Percentiles rank a stretch among this genome's conserved stretches.
phyloP scores from a whole-genome alignment of 2,113 vertebrate genomes.

The Tetraodon nigroviridis region DNA sequence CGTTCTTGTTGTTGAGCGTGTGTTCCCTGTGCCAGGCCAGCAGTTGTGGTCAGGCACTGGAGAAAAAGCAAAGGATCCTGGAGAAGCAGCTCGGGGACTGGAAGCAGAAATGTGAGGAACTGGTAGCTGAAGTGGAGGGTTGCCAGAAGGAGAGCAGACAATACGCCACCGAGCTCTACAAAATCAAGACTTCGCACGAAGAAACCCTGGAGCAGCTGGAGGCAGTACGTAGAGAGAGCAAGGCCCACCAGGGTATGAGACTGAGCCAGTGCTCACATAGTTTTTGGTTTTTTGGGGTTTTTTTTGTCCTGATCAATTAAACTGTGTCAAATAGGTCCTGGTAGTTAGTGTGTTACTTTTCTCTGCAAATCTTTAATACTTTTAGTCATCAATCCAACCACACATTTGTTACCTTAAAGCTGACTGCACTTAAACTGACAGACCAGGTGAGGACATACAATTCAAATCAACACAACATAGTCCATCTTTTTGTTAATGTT shows the following conservation, averaged over 20 bases:
- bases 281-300: too few species aligned
- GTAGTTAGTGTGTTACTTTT: too few species aligned
- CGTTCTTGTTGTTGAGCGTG: background rate
- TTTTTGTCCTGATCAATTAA: too few species aligned
- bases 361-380: too few species aligned
- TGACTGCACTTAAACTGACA: too few species aligned
- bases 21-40: slow-evolving; percentile 51
- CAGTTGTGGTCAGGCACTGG: slow-evolving; percentile 65
- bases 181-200: slow-evolving; percentile 75
- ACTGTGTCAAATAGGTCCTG: too few species aligned
- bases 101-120: slow-evolving; percentile 76
- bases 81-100: slow-evolving; percentile 79
- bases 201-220: slow-evolving; percentile 75
- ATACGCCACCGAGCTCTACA: slow-evolving; percentile 74
- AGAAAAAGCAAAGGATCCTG: slow-evolving; percentile 77
- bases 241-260: slow-evolving; percentile 71
- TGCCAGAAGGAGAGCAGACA: slow-evolving; percentile 78
- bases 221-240: slow-evolving; percentile 72
- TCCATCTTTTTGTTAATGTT: too few species aligned
- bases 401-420: too few species aligned
- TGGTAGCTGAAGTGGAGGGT: slow-evolving; percentile 72
- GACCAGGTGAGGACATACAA: too few species aligned
- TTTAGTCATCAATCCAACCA: too few species aligned
- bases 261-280: background rate
- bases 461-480: too few species aligned